Evolutionary conservation across 2,888 invertebrate species (phyloP).

Genomic region (Trichogramma evanescens): DNA sequence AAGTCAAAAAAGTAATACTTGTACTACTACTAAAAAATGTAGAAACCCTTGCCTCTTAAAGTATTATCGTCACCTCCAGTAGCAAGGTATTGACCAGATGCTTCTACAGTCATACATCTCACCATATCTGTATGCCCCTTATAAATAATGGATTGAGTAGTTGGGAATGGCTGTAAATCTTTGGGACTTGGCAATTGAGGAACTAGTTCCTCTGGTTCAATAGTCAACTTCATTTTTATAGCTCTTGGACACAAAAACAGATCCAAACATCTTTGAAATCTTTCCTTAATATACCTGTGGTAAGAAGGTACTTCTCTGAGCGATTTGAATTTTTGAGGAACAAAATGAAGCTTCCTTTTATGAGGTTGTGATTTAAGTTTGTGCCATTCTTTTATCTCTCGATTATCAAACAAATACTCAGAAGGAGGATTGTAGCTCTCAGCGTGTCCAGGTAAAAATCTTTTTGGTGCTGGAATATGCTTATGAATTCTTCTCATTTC

Average conservation of each 20-base stretch:
- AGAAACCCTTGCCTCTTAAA: conserved; percentile 59
- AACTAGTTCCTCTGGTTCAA: conserved; percentile 84
- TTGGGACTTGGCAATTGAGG: conserved; percentile 91
- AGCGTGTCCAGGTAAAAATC: conserved; percentile 81
- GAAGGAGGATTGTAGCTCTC: conserved; percentile 98
- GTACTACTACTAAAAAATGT: not conserved
- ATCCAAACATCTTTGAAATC: conserved; percentile 93
- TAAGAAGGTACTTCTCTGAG: conserved; percentile 86
- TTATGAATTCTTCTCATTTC: conserved; percentile 70
- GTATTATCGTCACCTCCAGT: conserved; percentile 90
- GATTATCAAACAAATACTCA: conserved; percentile 86
- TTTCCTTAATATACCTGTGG: conserved; percentile 75
- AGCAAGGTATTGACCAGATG: conserved; percentile 77
- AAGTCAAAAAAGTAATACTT: no score
- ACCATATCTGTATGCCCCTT: conserved; percentile 82
- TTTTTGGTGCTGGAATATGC: conserved; percentile 88
- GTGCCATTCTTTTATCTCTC: conserved; percentile 79
- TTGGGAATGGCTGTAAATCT: conserved; percentile 96
- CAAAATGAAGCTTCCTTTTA: conserved; percentile 83
- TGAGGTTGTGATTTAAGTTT: conserved; percentile 75
- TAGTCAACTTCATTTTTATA: conserved; percentile 81
- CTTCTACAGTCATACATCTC: conserved; percentile 70
- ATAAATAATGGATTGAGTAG: conserved; percentile 70
- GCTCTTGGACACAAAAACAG: conserved; percentile 93
- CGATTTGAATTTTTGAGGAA: conserved; percentile 75